phyloP scores from a whole-genome alignment of 2,888 invertebrate species.

The Melitaea athalia region DNA sequence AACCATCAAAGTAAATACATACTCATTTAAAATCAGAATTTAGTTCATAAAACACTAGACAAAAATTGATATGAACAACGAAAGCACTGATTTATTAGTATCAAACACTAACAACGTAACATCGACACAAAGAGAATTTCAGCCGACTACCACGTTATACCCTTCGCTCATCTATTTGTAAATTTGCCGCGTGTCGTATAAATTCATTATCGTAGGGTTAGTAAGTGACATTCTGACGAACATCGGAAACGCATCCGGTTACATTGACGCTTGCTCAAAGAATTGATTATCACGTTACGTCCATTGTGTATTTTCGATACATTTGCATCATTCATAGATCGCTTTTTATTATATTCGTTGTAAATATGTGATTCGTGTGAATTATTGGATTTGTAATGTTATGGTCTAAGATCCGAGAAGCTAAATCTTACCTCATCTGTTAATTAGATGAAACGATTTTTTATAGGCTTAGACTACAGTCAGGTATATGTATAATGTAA shows the following conservation, averaged over 20 bases:
- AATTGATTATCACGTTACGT: constrained; percentile 54
- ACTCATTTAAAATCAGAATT: too few species aligned
- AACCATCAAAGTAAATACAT: too few species aligned
- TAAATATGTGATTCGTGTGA: not conserved
- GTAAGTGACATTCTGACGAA: constrained; percentile 58
- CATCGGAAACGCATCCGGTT: constrained; percentile 59
- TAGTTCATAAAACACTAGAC: too few species aligned
- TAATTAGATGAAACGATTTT: too few species aligned
- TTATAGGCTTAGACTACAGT: too few species aligned
- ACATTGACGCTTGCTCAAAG: constrained; percentile 56
- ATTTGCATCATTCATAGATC: constrained; percentile 44
- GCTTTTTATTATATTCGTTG: not conserved
- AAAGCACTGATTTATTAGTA: not conserved
- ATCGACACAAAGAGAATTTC: constrained; percentile 37
- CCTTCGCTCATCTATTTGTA: constrained; percentile 44
- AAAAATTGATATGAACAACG: not conserved
- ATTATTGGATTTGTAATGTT: not conserved
- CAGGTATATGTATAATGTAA: too few species aligned
- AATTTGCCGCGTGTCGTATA: constrained; percentile 56
- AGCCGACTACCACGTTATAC: constrained; percentile 21
- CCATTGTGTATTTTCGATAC: constrained; percentile 43
- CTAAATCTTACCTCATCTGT: too few species aligned
- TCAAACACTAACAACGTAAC: not conserved
- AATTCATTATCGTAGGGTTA: constrained; percentile 56
- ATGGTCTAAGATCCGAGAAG: too few species aligned